Percentiles rank a stretch among this genome's conserved stretches.
These are phyloP conservation scores for Columbina picui DNA, from an alignment of 2,113 vertebrate genomes.

Conservation along the genomic window DNA sequence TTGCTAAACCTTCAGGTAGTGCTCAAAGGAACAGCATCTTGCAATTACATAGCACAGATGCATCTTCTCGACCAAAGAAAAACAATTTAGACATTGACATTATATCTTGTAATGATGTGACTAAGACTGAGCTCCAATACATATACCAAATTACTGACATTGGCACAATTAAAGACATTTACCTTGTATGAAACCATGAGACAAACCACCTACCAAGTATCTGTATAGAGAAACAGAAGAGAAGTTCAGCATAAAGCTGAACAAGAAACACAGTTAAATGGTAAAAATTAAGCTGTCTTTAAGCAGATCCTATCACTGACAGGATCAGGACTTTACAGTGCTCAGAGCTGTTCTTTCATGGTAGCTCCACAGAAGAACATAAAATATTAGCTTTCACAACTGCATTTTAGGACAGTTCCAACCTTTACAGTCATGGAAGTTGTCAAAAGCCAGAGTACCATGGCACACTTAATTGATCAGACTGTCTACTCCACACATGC, in stretches of 20 bases:
- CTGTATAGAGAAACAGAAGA: not conserved
- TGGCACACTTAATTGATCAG: not conserved
- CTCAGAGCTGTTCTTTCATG: not conserved
- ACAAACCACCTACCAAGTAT: not conserved
- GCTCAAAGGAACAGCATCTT: not conserved
- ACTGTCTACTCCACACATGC: not conserved
- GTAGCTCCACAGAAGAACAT: not conserved
- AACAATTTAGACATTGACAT: not conserved
- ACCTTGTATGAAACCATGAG: not conserved
- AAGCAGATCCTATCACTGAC: not conserved
- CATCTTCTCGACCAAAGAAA: not conserved
- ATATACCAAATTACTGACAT: not conserved
- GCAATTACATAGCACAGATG: not conserved
- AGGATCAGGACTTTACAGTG: not conserved
- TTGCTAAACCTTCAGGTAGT: not conserved
- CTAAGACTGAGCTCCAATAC: not conserved
- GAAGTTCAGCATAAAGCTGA: not conserved
- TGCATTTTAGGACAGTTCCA: not conserved
- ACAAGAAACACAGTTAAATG: not conserved
- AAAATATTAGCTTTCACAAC: not conserved
- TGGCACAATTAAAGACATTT: not conserved
- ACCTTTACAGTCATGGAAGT: not conserved
- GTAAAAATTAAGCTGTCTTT: not conserved
- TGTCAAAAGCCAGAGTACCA: not conserved
- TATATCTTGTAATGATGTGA: not conserved